Base-by-base conservation (phyloP, 1,140 invertebrate species). In the Drosophila obscura region DNA sequence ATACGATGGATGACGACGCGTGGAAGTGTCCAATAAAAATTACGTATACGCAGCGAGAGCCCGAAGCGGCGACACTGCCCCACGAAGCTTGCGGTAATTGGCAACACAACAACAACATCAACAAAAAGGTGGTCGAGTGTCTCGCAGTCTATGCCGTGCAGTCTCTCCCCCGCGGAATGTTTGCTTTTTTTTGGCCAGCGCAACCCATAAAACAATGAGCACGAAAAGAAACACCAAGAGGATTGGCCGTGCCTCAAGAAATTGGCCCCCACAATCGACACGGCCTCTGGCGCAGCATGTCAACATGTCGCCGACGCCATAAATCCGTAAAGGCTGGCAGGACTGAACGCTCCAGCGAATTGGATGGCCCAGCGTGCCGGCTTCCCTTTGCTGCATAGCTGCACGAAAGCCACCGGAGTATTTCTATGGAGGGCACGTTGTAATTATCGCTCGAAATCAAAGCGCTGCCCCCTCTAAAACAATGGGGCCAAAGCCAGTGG, bases 381-480 rank as follows among this genome's bases (percentile, higher is more conserved):
- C 35, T 19, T 15, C 15, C 39, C 35, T 41, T 24, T 13, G 24
- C 57, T 49, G 75, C 66, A 88, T 88, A 63, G 80, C 60, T 77
- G 68, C 83, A 88, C 83, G 83, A 80, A 63, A 72, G 24, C 13
- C 46, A 80, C 35, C 50, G 24, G 45, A 52, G 45, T 48, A 77
- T 73, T 80, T 73, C 62, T 61, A 72, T 68, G 50, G 43, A 65
- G 67, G 56, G 67, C 74, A 75, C 68, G 65, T 67, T 80, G 81
- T 79, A 88, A 88, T 88, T 88, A 88, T 88, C 73, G 76, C 73
- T 81, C 63, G 73, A 79, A 87, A 88, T 87, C 83, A 88, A 85
- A 85, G 82, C 57, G 49, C 63, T 64, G 56, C 39, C 71, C 67
- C 22, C 65, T 55, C 66, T 66, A 44, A 73, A 75, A 74, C 72